These are phyloP conservation scores for Cryptophagus acutangulus DNA, from an alignment of 2,888 invertebrate species.

Conservation along the genomic window DNA sequence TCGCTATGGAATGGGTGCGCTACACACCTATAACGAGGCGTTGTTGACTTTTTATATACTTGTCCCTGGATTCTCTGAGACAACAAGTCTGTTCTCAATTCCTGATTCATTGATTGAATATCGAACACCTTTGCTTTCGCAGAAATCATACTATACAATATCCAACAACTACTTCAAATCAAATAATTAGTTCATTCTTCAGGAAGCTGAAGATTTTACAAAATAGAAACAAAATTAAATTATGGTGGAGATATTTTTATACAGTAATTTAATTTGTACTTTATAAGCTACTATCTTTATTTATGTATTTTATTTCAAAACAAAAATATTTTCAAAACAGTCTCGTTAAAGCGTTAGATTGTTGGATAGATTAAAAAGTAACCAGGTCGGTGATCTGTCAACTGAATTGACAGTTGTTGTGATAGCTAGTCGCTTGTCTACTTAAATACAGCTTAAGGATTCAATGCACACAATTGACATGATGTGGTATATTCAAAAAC, in stretches of 20 bases:
- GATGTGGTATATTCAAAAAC: too few relatives aligned
- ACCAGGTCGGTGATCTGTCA: slow-evolving; percentile 16
- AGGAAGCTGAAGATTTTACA: too few relatives aligned
- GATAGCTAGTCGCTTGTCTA: slow-evolving; percentile 11
- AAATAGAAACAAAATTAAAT: too few relatives aligned
- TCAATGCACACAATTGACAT: too few relatives aligned
- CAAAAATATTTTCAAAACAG: too few relatives aligned
- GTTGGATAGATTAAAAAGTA: slow-evolving; percentile 5
- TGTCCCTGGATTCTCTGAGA: slow-evolving; percentile 30
- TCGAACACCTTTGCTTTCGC: slow-evolving; percentile 13
- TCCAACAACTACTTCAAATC: neutral
- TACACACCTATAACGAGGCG: slow-evolving; percentile 40
- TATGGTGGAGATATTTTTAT: too few relatives aligned
- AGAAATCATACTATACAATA: slow-evolving; percentile 5
- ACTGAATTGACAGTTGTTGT: slow-evolving; percentile 16
- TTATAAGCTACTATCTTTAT: too few relatives aligned
- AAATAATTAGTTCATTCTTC: neutral
- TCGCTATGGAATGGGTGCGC: slow-evolving; percentile 35
- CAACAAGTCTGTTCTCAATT: slow-evolving; percentile 28
- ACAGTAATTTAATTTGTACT: too few relatives aligned
- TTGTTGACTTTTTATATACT: slow-evolving; percentile 19
- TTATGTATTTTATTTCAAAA: too few relatives aligned
- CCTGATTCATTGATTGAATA: slow-evolving; percentile 28
- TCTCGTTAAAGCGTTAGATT: slow-evolving; percentile 8
- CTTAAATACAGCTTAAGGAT: too few relatives aligned